phyloP scores from a whole-genome alignment of 2,888 invertebrate genomes.

The Taenaris catops region DNA sequence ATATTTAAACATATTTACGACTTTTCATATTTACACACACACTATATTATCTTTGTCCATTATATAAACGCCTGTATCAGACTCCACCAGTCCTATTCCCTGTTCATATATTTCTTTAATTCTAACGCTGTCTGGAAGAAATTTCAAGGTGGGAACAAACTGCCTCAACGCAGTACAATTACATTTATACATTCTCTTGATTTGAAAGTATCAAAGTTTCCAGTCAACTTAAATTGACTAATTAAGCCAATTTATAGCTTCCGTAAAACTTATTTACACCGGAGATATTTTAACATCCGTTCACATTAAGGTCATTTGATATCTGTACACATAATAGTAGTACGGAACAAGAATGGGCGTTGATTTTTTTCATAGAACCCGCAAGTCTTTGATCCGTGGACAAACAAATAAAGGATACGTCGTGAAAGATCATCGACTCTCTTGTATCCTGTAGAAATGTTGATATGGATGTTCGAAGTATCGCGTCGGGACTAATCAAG shows the following conservation, averaged over 20 bases:
- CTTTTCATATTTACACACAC: too few species aligned
- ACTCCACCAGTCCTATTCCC: too few species aligned
- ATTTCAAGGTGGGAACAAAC: too few species aligned
- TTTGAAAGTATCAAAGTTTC: too few species aligned
- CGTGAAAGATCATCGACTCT: conserved; percentile 23
- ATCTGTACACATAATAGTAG: conserved; percentile 39
- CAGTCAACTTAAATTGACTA: conserved; percentile 64
- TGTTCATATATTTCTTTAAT: too few species aligned
- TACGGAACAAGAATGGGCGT: conserved; percentile 39
- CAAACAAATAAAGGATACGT: conserved; percentile 40
- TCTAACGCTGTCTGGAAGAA: too few species aligned
- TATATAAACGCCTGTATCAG: too few species aligned
- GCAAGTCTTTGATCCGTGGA: conserved; percentile 49
- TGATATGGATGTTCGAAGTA: conserved; percentile 33
- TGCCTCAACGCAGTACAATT: too few species aligned
- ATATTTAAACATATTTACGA: too few species aligned
- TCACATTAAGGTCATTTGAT: conserved; percentile 41
- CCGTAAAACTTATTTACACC: conserved; percentile 43
- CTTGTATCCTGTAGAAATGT: conserved; percentile 25
- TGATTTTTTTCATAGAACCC: conserved; percentile 34
- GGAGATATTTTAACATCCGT: conserved; percentile 47
- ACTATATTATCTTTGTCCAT: too few species aligned
- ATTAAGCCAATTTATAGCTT: conserved; percentile 72
- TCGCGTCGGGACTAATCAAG: conserved; percentile 54
- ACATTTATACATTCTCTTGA: too few species aligned